Conservation (phyloP, 2,113 vertebrate species). For the Tachysurus fulvidraco region DNA sequence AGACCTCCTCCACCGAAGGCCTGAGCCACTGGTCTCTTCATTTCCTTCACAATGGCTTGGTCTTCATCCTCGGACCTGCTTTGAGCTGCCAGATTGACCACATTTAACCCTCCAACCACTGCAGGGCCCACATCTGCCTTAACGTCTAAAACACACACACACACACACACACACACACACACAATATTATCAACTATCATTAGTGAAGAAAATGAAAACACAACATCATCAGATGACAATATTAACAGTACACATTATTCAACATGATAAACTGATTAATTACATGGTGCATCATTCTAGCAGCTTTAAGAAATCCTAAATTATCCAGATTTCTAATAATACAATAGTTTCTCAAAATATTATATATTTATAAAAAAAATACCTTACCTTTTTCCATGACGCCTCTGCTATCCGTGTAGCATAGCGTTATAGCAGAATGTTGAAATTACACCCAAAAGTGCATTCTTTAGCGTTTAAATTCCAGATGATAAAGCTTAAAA, state of each 20-base stretch:
- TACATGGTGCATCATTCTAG: neutral
- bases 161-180: neutral
- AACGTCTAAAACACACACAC: slow-evolving; percentile 59
- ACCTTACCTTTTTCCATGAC: slow-evolving; percentile 14
- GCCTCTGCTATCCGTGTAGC: neutral
- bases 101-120: slow-evolving; percentile 73
- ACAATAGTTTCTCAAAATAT: no score
- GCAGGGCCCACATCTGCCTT: slow-evolving; percentile 70
- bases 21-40: slow-evolving; percentile 81
- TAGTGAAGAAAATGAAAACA: neutral
- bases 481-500: neutral
- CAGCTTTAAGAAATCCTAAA: no score
- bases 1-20: slow-evolving; percentile 78
- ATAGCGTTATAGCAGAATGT: neutral
- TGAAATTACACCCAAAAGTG: neutral
- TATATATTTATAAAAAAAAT: no score
- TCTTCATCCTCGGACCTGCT: slow-evolving; percentile 93
- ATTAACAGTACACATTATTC: no score
- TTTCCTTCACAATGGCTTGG: slow-evolving; percentile 78
- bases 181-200: neutral
- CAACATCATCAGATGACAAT: neutral
- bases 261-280: no score
- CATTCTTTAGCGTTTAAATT: neutral
- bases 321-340: neutral
- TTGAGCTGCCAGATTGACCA: slow-evolving; percentile 76